Percentiles rank a stretch among this genome's conserved stretches.
Evolutionary conservation across 2,797 vertebrate species (phyloP).

Genomic region (Epinephelus malabaricus): DNA sequence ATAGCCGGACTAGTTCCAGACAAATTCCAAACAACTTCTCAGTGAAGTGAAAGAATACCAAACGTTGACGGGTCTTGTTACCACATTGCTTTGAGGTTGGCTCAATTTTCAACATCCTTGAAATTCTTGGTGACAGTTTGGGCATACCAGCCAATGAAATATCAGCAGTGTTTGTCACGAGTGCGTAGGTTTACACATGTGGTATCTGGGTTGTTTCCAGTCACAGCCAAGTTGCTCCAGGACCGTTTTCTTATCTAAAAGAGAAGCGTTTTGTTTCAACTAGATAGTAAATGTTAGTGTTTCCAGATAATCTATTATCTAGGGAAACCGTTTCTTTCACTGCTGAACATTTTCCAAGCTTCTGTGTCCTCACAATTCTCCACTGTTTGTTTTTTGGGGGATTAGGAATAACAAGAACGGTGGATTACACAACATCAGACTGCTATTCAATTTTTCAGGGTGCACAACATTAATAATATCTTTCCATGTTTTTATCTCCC

Average conservation of each 20-base stretch:
- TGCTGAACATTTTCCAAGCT: neutral
- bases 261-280: neutral
- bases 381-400: neutral
- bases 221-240: neutral
- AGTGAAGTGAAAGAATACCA: too few species aligned
- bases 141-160: neutral
- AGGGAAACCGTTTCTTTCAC: neutral
- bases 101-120: neutral
- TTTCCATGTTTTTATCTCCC: neutral
- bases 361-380: neutral
- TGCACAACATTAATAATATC: neutral
- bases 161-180: neutral
- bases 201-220: neutral
- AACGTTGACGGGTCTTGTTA: too few species aligned
- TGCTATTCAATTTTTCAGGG: neutral
- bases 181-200: neutral
- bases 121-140: neutral
- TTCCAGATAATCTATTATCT: too few species aligned
- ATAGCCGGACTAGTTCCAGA: too few species aligned
- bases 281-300: neutral
- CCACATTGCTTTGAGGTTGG: too few species aligned
- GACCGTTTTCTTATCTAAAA: neutral
- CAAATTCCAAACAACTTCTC: too few species aligned
- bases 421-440: neutral
- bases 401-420: constrained; percentile 2